These are phyloP conservation scores for Lipotes vexillifer DNA, from an alignment of 2,113 vertebrate genomes.

Conservation along the genomic window DNA sequence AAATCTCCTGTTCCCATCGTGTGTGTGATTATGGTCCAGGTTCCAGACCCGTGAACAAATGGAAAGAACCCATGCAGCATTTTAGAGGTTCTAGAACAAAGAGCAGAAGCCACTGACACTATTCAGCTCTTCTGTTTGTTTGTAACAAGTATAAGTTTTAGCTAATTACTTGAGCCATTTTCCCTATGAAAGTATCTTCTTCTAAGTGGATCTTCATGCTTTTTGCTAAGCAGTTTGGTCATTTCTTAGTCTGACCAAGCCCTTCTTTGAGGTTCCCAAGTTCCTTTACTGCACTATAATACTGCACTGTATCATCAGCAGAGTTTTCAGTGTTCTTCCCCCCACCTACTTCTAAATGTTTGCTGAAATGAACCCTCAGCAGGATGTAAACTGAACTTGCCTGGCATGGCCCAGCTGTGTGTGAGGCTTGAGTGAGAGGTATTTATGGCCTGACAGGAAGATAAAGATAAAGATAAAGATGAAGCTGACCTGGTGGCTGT, in stretches of 20 bases:
- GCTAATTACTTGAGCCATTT: neutral
- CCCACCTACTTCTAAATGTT: constrained; percentile 13
- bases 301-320: neutral
- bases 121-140: neutral
- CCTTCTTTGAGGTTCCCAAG: neutral
- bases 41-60: neutral
- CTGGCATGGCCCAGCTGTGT: constrained; percentile 74
- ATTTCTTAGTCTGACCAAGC: neutral
- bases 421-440: constrained; percentile 75
- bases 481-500: constrained; percentile 76
- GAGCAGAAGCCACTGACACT: neutral
- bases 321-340: neutral
- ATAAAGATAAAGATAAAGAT: constrained; percentile 80
- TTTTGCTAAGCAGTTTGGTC: neutral
- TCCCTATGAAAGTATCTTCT: neutral
- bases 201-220: neutral
- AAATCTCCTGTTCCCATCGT: neutral
- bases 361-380: constrained; percentile 64
- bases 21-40: neutral
- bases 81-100: neutral
- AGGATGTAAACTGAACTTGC: constrained; percentile 75
- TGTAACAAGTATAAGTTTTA: neutral
- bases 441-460: constrained; percentile 83
- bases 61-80: neutral
- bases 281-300: neutral